These are phyloP conservation scores for Harlomillsia oculata DNA, from an alignment of 1,140 invertebrate species.

Conservation along the genomic window DNA sequence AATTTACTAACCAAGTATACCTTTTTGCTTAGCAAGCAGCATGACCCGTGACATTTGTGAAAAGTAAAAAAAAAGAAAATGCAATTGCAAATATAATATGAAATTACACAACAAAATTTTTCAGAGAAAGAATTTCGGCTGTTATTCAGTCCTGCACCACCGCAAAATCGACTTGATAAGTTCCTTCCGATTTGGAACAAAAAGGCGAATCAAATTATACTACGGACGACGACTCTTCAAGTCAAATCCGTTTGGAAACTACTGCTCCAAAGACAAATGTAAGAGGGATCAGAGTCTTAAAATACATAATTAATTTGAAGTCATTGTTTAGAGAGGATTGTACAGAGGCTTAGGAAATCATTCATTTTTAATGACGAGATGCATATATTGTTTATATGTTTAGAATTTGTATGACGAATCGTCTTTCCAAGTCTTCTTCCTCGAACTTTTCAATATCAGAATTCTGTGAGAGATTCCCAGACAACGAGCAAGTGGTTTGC, in stretches of 20 bases:
- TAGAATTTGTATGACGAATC: slow-evolving; percentile 33
- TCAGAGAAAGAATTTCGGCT: slow-evolving; percentile 34
- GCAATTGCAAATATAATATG: no score
- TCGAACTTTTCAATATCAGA: slow-evolving; percentile 35
- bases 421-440: slow-evolving; percentile 31
- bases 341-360: not conserved
- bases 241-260: slow-evolving; percentile 34
- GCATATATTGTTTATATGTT: not conserved
- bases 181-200: slow-evolving; percentile 22
- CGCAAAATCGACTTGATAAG: slow-evolving; percentile 22
- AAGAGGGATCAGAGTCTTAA: slow-evolving; percentile 5
- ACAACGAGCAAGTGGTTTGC: not conserved
- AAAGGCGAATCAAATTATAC: slow-evolving; percentile 25
- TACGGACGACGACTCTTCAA: slow-evolving; percentile 26
- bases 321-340: not conserved
- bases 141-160: slow-evolving; percentile 23
- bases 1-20: no score
- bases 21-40: no score
- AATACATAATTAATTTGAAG: not conserved
- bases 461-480: slow-evolving; percentile 34
- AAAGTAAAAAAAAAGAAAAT: no score
- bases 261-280: slow-evolving; percentile 34
- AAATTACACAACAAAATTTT: no score
- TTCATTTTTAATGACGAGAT: not conserved
- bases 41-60: no score